phyloP scores from a whole-genome alignment of 1,140 invertebrate genomes.

The Belonocnema kinseyi region DNA sequence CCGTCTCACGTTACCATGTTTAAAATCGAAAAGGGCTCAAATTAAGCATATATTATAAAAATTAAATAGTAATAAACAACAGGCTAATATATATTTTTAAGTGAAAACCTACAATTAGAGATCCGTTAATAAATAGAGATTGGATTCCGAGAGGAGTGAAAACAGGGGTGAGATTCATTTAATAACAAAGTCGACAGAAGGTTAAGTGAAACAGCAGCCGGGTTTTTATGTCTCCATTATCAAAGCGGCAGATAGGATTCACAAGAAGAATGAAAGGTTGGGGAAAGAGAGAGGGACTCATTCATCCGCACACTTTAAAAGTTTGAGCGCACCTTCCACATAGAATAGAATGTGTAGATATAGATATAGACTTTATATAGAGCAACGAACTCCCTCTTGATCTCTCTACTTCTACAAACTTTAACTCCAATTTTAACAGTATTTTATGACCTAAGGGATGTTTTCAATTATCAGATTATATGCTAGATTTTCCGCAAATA shows the following conservation, averaged over 20 bases:
- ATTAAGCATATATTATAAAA: background rate
- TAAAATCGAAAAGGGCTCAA: background rate
- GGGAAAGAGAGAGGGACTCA: conserved; percentile 25
- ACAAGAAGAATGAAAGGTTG: conserved; percentile 23
- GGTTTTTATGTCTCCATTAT: conserved; percentile 31
- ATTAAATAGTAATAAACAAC: too few species aligned
- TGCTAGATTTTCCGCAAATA: too few species aligned
- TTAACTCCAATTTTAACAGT: conserved; percentile 27
- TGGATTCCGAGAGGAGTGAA: background rate
- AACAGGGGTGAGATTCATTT: conserved; percentile 25
- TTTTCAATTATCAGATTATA: too few species aligned
- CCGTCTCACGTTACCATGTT: too few species aligned
- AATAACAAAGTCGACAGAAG: conserved; percentile 27
- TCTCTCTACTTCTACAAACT: background rate
- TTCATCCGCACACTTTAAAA: conserved; percentile 30
- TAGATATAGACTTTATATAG: background rate
- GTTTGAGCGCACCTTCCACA: conserved; percentile 23
- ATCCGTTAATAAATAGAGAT: background rate
- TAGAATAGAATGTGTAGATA: conserved; percentile 14
- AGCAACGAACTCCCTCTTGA: conserved; percentile 7
- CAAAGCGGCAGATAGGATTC: conserved; percentile 22
- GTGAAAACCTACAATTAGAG: background rate
- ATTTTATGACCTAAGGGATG: background rate
- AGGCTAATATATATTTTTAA: background rate
- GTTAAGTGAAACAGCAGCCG: conserved; percentile 26